Percentiles rank a stretch among this genome's conserved stretches.
phyloP scores from a whole-genome alignment of 1,140 invertebrate genomes.

The Paracyclopina nana region DNA sequence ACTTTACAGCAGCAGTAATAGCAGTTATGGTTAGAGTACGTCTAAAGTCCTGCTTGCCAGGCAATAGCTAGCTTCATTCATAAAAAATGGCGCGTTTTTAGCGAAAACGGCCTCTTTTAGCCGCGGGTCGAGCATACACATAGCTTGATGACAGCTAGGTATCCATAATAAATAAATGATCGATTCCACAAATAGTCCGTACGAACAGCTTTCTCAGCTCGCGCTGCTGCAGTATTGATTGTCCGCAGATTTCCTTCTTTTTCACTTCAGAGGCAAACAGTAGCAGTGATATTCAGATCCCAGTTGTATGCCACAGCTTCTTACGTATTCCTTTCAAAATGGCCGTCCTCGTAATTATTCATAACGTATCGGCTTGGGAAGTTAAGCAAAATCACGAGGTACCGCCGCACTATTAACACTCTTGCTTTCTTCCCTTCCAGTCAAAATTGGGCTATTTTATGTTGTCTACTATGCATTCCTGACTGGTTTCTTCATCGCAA shows the following conservation, averaged over 20 bases:
- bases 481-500: constrained; percentile 70
- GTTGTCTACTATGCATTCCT: constrained; percentile 73
- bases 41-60: not conserved
- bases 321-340: not conserved
- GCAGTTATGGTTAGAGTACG: not conserved
- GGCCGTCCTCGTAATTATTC: not conserved
- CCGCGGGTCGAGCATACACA: no score
- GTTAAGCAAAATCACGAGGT: not conserved
- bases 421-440: constrained; percentile 10
- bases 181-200: no score
- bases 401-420: not conserved
- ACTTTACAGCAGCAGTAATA: not conserved
- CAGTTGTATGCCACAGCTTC: not conserved
- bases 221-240: no score
- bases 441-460: constrained; percentile 68
- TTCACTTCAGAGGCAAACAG: not conserved
- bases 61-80: not conserved
- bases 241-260: not conserved
- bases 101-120: no score
- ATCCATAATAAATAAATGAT: no score
- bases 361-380: not conserved
- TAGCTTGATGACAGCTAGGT: no score
- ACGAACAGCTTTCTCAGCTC: no score
- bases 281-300: not conserved
- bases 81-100: not conserved